phyloP scores from a whole-genome alignment of 2,113 vertebrate genomes.

The Arvicanthis niloticus region DNA sequence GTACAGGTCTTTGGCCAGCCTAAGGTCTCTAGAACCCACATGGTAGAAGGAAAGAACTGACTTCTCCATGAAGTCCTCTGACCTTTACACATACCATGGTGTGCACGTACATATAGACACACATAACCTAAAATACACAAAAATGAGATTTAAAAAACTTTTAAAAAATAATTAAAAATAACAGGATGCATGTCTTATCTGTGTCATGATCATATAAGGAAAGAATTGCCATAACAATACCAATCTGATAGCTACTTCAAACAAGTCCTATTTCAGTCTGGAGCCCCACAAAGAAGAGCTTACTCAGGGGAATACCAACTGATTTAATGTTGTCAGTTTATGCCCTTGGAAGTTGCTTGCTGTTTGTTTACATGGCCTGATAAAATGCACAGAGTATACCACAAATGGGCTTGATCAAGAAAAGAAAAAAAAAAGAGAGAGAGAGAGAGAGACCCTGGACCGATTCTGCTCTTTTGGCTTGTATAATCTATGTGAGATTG shows the following conservation, averaged over 20 bases:
- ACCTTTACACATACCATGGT: not conserved
- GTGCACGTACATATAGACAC: not conserved
- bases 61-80: not conserved
- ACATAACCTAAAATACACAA: not conserved
- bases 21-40: not conserved
- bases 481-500: slow-evolving; percentile 14
- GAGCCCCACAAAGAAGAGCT: not conserved
- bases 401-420: slow-evolving; percentile 23
- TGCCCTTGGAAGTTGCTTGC: not conserved
- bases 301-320: not conserved
- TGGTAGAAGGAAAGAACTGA: not conserved
- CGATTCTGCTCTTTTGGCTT: slow-evolving; percentile 47
- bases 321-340: not conserved
- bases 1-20: not conserved
- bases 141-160: not conserved
- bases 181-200: not conserved
- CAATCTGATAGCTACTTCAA: not conserved
- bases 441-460: not conserved
- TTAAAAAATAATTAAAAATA: not conserved
- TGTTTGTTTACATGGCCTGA: slow-evolving; percentile 4
- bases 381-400: slow-evolving; percentile 40
- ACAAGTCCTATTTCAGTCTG: not conserved
- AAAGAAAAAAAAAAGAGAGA: too few relatives aligned
- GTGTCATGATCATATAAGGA: not conserved
- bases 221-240: not conserved